Percentiles rank a stretch among this genome's conserved stretches.
These are phyloP conservation scores for Scaptomyza flava DNA, from an alignment of 2,888 invertebrate genomes.

Conservation along the genomic window DNA sequence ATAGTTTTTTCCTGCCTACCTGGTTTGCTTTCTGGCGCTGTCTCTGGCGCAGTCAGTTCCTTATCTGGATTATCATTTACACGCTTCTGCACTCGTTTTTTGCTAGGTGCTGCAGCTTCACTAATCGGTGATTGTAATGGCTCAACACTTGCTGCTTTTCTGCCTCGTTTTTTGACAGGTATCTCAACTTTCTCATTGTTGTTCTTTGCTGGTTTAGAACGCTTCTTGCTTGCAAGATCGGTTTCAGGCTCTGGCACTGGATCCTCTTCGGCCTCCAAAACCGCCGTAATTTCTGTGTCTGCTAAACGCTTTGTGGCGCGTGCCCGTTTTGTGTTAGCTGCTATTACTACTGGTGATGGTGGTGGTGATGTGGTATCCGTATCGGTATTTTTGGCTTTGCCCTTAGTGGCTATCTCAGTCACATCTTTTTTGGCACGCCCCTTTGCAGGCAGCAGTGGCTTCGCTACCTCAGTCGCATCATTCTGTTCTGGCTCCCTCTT, in stretches of 20 bases:
- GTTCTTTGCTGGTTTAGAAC: conserved; percentile 29
- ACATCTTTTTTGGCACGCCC: conserved; percentile 22
- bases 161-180: conserved; percentile 43
- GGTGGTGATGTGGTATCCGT: not conserved
- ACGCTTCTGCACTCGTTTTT: conserved; percentile 42
- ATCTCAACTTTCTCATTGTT: conserved; percentile 29
- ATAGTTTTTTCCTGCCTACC: conserved; percentile 18
- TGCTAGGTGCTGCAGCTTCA: conserved; percentile 19
- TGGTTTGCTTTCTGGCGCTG: conserved; percentile 40
- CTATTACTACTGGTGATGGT: not conserved
- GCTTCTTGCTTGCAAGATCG: conserved; percentile 30
- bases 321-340: conserved; percentile 31
- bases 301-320: conserved; percentile 61
- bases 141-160: conserved; percentile 43
- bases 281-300: conserved; percentile 50
- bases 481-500: conserved; percentile 37
- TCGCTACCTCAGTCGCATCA: not conserved
- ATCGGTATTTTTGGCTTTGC: conserved; percentile 27
- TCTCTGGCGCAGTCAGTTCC: conserved; percentile 5
- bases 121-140: not conserved
- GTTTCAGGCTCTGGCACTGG: conserved; percentile 1
- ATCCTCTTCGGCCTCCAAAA: conserved; percentile 41
- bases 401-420: conserved; percentile 1
- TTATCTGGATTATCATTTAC: conserved; percentile 25
- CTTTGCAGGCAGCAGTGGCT: conserved; percentile 6